These are phyloP conservation scores for Thysanoteuthis rhombus DNA, from an alignment of 2,888 invertebrate species.

Conservation along the genomic window DNA sequence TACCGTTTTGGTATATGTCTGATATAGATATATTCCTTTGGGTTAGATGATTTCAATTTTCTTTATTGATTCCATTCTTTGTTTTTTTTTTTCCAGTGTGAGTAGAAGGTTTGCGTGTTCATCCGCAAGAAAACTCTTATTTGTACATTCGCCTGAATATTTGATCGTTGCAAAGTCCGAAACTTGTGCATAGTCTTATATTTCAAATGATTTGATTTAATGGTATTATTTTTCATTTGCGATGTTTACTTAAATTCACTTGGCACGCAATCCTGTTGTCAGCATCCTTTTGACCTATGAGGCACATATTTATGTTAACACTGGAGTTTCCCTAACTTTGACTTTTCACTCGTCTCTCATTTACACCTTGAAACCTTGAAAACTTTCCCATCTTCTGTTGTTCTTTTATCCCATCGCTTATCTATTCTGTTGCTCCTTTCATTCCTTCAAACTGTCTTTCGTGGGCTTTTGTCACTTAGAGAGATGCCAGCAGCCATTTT, in stretches of 20 bases:
- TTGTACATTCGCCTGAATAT: neutral
- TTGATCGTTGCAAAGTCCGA: neutral
- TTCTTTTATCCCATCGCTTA: neutral
- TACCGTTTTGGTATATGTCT: too few species aligned
- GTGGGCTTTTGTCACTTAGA: neutral
- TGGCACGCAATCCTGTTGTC: neutral
- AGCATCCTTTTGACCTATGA: neutral
- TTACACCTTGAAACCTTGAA: neutral
- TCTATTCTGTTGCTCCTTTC: neutral
- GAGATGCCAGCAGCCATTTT: neutral
- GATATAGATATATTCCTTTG: too few species aligned
- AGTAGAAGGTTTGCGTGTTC: neutral
- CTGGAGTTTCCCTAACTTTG: neutral
- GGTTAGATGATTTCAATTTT: neutral
- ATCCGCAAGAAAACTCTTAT: neutral
- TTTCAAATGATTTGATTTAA: neutral
- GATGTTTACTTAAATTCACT: neutral
- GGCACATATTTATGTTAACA: neutral
- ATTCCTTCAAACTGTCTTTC: slow-evolving; percentile 12
- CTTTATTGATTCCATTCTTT: neutral
- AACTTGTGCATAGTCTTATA: neutral
- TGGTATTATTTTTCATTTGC: neutral
- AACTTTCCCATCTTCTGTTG: neutral
- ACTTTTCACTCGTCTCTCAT: neutral
- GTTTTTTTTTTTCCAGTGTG: neutral